Evolutionary conservation across 2,797 vertebrate genomes (phyloP), one percentile per base, ranked within the genome.

Genomic region (Ctenochaetus hawaiiensis): DNA sequence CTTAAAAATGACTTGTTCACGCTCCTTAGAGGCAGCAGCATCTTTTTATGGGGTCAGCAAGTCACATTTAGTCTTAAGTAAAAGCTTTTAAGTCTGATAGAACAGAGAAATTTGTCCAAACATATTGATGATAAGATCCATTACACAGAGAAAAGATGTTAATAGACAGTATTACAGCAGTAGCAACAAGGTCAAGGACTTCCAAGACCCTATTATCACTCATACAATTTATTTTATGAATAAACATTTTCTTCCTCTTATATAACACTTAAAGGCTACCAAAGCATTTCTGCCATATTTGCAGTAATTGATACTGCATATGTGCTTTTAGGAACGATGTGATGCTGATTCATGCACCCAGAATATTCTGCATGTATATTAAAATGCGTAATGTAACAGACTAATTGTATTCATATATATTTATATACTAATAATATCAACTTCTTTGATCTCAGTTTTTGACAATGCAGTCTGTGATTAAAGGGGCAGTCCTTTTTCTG

Each of bases 1-100:
- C 11, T 44, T 48, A 61, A 61, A 69, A 13, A 4, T 6, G 37
- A 20, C 10, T 53, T 52, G 39, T 75, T 78, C 6, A 34, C 11
- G 16, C 6, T 48, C 22, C 26, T 30, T 5, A n/a, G 9, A 37
- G 41, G 9, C 48, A 23, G 53, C 23, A 8, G 23, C 18, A 37
- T 75, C 13, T 37, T 44, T 54, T 53, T 23, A 53, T 11, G 44
- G 22, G 22, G 3, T 57, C 53, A 14, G 52, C 3, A 43, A 67
- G 17, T 61, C 45, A 23, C 14, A 30, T 17, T 13, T n/a, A 9
- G 20, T 17, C 10, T 44, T 5, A 17, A 4, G 8, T 37, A 74
- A 53, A 34, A 30, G 30, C 30, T 30, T 30, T 30, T 30, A 30
- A 30, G 30, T 3, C 30, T 30, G 5, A 30, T 30, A 5, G 0